phyloP scores from a whole-genome alignment of 2,113 vertebrate genomes.

The Otolemur garnettii region DNA sequence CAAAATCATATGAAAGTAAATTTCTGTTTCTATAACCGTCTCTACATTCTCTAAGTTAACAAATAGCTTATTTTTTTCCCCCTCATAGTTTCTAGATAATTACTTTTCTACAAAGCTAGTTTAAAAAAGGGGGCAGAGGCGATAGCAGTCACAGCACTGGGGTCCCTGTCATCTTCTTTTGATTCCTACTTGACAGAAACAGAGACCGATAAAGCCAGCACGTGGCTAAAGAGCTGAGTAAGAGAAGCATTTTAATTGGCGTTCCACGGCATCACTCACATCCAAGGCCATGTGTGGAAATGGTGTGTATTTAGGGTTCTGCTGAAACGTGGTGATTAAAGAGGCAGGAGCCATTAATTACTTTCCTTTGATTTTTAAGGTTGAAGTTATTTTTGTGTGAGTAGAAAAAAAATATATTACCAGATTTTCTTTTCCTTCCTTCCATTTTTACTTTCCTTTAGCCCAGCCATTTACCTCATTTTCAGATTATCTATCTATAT shows the following conservation, averaged over 20 bases:
- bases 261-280: constrained; percentile 15
- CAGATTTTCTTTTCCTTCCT: constrained; percentile 73
- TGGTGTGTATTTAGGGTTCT: constrained; percentile 67
- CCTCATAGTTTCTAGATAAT: not conserved
- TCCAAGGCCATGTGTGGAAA: constrained; percentile 64
- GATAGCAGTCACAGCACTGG: not conserved
- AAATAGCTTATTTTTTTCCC: not conserved
- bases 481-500: constrained; percentile 74
- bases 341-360: constrained; percentile 56
- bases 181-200: not conserved
- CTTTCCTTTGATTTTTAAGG: constrained; percentile 64
- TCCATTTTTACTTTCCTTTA: constrained; percentile 71
- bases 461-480: constrained; percentile 76
- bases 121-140: not conserved
- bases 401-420: constrained; percentile 71
- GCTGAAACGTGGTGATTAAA: constrained; percentile 69
- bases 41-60: not conserved
- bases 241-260: not conserved
- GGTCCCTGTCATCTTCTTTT: not conserved
- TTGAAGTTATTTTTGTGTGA: constrained; percentile 80
- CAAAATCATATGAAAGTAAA: constrained; percentile 17
- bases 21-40: not conserved
- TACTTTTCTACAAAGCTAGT: not conserved
- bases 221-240: not conserved
- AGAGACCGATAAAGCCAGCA: not conserved